Evolutionary conservation across 2,888 invertebrate species (phyloP), one percentile per base, ranked within the genome.

Genomic region (Eupithecia abbreviata): DNA sequence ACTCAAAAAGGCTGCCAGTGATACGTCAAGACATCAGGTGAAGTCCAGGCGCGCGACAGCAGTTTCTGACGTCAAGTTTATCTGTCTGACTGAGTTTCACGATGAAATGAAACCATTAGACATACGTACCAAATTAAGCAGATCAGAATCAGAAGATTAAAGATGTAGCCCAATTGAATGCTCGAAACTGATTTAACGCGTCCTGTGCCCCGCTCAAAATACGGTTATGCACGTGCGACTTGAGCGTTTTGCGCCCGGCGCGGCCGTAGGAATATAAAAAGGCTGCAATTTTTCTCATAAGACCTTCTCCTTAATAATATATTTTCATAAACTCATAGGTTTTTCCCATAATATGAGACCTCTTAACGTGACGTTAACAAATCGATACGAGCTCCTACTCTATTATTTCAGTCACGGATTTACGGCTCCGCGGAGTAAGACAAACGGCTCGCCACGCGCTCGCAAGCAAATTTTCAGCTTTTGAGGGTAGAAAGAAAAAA

Each of bases 381-480:
- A 51, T 42, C 47, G 30, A 4, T 43, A 43, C 30, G 2, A 65
- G 10, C 76, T 72, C 74, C 10, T 30, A 18, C 82, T 81, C 82
- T 82, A 84, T 87, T 90, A 91, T 91, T 91, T 90, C 84, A 89
- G 90, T 91, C 91, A 91, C 91, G 91, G 87, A 89, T 90, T 90
- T 88, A 87, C 89, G 84, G 87, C 83, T 84, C 85, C 87, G 82
- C 84, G 86, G 88, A 89, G 75, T 78, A 88, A 90, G 88, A 90
- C 89, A 90, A 91, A 88, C 87, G 88, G 85, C 85, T 84, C 84
- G 87, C 84, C 85, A 85, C 85, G 78, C 84, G 86, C 87, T 87
- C 85, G 87, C 88, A 87, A 89, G 86, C 88, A 90, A 90, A 90
- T 90, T 89, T 89, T 85, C 86, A 80, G 85, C 74, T 77, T 75